Conservation (phyloP, 2,797 vertebrate species). For the Muscicapa comitata region DNA sequence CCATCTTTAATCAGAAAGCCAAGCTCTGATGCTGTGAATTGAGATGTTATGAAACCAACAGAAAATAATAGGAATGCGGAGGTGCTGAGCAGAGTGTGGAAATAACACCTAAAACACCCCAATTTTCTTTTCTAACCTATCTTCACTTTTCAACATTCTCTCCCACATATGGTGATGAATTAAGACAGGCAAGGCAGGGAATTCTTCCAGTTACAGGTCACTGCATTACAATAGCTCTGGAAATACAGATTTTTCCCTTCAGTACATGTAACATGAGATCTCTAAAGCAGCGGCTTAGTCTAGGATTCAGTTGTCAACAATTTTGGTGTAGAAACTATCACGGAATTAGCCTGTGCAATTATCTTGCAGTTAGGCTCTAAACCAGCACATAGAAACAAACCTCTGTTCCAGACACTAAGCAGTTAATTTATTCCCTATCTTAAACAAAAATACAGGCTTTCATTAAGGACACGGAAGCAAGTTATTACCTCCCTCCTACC, state of each 20-base stretch:
- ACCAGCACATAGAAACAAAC: background rate
- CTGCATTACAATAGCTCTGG: constrained; percentile 36
- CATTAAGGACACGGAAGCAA: constrained; percentile 3
- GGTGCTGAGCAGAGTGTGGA: background rate
- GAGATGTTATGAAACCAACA: constrained; percentile 54
- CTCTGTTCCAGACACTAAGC: background rate
- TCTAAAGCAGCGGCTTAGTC: background rate
- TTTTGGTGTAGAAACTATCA: background rate
- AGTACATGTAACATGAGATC: background rate
- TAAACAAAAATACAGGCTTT: constrained; percentile 15
- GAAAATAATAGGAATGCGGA: constrained; percentile 41
- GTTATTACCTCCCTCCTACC: background rate
- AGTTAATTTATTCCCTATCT: background rate
- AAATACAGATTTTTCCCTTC: constrained; percentile 26
- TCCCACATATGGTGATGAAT: constrained; percentile 54
- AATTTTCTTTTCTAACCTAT: constrained; percentile 55
- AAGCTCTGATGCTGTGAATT: constrained; percentile 20
- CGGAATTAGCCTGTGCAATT: background rate
- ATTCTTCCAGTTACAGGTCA: constrained; percentile 52
- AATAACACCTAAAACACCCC: constrained; percentile 39
- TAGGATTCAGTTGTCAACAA: background rate
- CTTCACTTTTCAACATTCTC: constrained; percentile 32
- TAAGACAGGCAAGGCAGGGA: constrained; percentile 41
- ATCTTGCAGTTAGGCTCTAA: background rate
- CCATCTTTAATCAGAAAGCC: constrained; percentile 54